phyloP scores from a whole-genome alignment of 2,797 vertebrate genomes.

The Mus caroli region DNA sequence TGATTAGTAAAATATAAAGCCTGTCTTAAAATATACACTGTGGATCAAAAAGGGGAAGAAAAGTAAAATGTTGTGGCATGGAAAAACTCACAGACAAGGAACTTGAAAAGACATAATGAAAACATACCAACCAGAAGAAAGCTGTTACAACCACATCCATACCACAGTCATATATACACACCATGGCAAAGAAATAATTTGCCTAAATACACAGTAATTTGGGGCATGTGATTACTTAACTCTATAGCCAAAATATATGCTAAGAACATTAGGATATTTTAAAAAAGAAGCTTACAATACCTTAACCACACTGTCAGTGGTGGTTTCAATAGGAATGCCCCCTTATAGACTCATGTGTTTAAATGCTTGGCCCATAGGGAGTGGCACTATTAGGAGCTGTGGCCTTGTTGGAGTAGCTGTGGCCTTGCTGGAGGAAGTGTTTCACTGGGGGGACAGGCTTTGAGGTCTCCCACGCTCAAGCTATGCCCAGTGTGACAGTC shows the following conservation, averaged over 20 bases:
- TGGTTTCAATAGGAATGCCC: background rate
- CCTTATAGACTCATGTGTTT: background rate
- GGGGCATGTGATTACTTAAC: constrained; percentile 23
- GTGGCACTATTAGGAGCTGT: background rate
- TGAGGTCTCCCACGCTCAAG: background rate
- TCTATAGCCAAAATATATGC: background rate
- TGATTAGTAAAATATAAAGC: background rate
- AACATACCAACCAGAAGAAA: constrained; percentile 27
- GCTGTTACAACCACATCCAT: background rate
- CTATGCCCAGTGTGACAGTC: background rate
- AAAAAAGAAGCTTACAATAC: background rate
- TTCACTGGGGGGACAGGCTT: background rate
- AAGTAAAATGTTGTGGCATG: background rate
- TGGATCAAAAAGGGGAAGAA: constrained; percentile 4
- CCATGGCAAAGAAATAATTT: constrained; percentile 25
- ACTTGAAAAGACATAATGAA: background rate
- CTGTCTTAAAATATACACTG: background rate
- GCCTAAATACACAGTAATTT: background rate
- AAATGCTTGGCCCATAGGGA: background rate
- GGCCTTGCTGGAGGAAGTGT: too few species aligned
- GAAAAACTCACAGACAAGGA: background rate
- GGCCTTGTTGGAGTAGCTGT: background rate
- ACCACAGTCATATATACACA: constrained; percentile 29
- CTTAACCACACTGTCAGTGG: background rate
- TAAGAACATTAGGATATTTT: constrained; percentile 1